phyloP scores from a whole-genome alignment of 1,140 invertebrate species.

The Conus betulinus region DNA sequence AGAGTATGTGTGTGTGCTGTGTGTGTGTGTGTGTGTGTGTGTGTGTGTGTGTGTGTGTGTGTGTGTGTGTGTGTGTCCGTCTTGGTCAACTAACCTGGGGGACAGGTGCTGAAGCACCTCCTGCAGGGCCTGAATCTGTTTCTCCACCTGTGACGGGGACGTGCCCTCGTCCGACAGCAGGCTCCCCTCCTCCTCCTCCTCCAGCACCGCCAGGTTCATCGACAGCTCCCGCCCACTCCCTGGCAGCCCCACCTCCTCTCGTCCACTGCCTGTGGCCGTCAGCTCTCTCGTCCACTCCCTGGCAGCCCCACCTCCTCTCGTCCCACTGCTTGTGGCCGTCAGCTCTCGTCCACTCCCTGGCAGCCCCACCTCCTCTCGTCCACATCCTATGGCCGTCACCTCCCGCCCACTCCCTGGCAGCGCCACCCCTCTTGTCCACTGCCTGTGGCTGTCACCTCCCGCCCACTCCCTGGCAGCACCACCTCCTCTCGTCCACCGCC shows the following conservation, averaged over 20 bases:
- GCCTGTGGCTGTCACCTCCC: neutral
- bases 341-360: no score
- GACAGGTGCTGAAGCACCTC: constrained; percentile 53
- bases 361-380: neutral
- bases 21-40: neutral
- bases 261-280: neutral
- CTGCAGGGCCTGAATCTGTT: constrained; percentile 56
- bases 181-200: constrained; percentile 41
- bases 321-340: no score
- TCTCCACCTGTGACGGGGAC: constrained; percentile 46
- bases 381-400: neutral
- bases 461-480: neutral
- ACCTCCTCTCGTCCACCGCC: no score
- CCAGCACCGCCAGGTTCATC: neutral
- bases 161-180: constrained; percentile 57
- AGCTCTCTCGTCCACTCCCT: no score
- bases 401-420: neutral
- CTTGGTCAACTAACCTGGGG: constrained; percentile 20
- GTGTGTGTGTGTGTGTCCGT: constrained; percentile 25
- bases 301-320: no score
- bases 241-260: neutral
- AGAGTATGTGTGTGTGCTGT: neutral
- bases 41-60: constrained; percentile 20
- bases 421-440: neutral
- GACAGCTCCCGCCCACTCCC: neutral